Percentiles rank a stretch among this genome's conserved stretches.
phyloP scores from a whole-genome alignment of 2,797 vertebrate genomes.

The Pangasius larnaudii region DNA sequence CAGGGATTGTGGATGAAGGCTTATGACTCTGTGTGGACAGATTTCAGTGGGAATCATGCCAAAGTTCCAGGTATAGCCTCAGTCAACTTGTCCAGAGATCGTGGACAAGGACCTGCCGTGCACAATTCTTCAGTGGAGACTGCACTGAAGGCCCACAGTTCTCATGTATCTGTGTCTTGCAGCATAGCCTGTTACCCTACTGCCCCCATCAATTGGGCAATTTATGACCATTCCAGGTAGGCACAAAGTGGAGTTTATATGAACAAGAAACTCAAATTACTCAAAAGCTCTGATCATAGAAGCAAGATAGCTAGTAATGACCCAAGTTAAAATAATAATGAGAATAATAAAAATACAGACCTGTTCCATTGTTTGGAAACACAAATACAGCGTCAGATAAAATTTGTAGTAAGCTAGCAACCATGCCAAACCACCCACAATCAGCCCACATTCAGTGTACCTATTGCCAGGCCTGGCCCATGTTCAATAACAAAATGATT shows the following conservation, averaged over 20 bases:
- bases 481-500: neutral
- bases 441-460: neutral
- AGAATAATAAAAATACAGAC: neutral
- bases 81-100: neutral
- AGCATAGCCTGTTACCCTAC: neutral
- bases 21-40: neutral
- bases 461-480: neutral
- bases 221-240: neutral
- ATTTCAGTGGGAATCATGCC: neutral
- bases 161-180: neutral
- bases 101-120: neutral
- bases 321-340: neutral
- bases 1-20: neutral
- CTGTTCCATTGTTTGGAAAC: neutral
- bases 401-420: neutral
- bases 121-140: neutral
- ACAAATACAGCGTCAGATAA: neutral
- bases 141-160: neutral
- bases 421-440: neutral
- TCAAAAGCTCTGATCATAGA: neutral
- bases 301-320: neutral
- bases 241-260: neutral
- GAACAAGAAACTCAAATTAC: neutral
- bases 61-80: neutral
- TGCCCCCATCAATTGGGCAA: neutral